Base-by-base conservation (phyloP, 2,113 vertebrate species). In the Copsychus sechellarum region DNA sequence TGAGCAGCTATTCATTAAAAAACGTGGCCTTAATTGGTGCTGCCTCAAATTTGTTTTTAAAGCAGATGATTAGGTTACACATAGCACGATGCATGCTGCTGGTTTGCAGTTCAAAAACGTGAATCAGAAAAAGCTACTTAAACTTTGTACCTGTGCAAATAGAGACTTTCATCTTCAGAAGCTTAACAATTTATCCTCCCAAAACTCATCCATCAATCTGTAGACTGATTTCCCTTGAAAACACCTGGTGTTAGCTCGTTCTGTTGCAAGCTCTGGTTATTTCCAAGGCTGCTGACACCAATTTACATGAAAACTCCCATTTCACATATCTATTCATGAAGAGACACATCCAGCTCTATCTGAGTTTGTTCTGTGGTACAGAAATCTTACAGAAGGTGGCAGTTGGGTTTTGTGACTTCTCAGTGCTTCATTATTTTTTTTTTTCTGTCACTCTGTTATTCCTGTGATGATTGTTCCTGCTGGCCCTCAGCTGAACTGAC, bases 91-190 rank as follows among this genome's bases (percentile, higher is more conserved):
- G 71, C 33, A 42, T 0, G 3, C 23, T 18, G 38, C 51, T 91
- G 47, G 36, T 88, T 23, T 80, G 86, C 67, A 72, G 82, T 79
- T 94, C 73, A 72, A 88, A 95, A 90, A 33, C 0, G 0, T 16
- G 61, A 78, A 81, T 84, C 40, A 91, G 81, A 93, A 90, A 91
- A 79, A 77, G 66, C 51, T 77, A 28, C 76, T 95, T 95, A 86
- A 92, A 90, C 85, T 92, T 86, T 93, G 86, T 92, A 69, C 90
- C 81, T 88, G 56, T 60, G 76, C 36, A 95, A 95, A 96, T 79
- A 94, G 87, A 81, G 91, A 93, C 92, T 97, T 95, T 96, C 90
- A 90, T 95, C 90, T 91, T 94, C 86, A 93, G 67, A 74, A 51
- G 87, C 64, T 83, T 93, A 88, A 71, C 43, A 66, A 71, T 85